Percentiles rank a stretch among this genome's conserved stretches.
phyloP scores from a whole-genome alignment of 2,888 invertebrate genomes.

The Dromius quadrimaculatus region DNA sequence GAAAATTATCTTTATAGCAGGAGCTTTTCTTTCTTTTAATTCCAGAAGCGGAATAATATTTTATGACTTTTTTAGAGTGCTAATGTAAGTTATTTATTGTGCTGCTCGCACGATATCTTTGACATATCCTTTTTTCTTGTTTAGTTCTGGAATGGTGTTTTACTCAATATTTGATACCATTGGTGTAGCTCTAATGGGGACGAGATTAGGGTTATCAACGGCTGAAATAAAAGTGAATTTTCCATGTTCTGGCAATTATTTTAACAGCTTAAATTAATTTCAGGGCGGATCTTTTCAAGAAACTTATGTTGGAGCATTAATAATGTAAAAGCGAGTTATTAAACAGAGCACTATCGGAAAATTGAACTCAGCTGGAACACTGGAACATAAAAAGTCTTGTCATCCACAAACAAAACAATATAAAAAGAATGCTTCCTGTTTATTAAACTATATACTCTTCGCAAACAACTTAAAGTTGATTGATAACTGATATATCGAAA shows the following conservation, averaged over 20 bases:
- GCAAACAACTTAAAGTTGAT: no score
- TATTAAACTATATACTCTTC: no score
- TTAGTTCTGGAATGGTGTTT: no score
- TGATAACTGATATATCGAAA: no score
- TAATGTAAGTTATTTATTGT: conserved; percentile 19
- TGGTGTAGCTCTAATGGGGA: no score
- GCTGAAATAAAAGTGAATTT: no score
- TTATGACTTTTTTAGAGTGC: conserved; percentile 5
- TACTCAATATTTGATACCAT: no score
- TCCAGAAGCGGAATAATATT: not conserved
- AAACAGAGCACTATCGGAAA: conserved; percentile 23
- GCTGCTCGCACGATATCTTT: no score
- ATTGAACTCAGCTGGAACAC: conserved; percentile 7
- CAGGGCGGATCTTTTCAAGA: not conserved
- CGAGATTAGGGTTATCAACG: no score
- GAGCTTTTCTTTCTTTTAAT: conserved; percentile 32
- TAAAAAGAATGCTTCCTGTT: conserved; percentile 7
- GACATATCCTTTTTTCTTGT: no score
- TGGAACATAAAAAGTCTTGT: conserved; percentile 22
- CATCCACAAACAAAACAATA: conserved; percentile 8
- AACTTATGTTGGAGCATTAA: conserved; percentile 21
- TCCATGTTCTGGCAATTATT: not conserved
- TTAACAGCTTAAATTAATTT: not conserved
- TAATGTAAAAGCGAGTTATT: conserved; percentile 29
- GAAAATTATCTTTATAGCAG: conserved; percentile 46